Evolutionary conservation across 2,797 vertebrate species (phyloP).

Genomic region (Buceros bicornis): DNA sequence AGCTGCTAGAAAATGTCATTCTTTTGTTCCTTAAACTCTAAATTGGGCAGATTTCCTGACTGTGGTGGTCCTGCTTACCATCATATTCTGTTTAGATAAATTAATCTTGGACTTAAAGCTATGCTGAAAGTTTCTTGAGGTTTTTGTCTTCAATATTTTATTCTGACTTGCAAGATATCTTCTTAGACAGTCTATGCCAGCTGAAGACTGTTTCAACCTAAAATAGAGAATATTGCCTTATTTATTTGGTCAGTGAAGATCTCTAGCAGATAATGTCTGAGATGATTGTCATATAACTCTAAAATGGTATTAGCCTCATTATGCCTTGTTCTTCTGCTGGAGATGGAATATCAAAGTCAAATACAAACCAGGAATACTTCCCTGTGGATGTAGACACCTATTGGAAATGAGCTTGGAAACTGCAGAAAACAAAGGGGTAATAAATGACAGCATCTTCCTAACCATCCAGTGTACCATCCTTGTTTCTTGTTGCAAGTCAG

Average conservation of each 20-base stretch:
- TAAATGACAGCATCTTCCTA: neutral
- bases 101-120: neutral
- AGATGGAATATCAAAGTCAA: neutral
- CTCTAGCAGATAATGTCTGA: neutral
- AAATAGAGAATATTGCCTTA: neutral
- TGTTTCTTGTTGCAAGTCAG: neutral
- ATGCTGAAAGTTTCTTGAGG: neutral
- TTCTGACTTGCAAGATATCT: neutral
- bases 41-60: neutral
- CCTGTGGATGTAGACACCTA: neutral
- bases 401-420: neutral
- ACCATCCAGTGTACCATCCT: neutral
- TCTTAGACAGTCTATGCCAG: neutral
- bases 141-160: neutral
- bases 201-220: neutral
- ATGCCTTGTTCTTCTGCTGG: neutral
- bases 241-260: neutral
- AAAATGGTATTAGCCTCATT: neutral
- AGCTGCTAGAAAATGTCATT: neutral
- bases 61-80: neutral
- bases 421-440: neutral
- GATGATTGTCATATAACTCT: neutral
- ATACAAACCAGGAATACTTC: neutral
- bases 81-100: neutral
- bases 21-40: neutral